These are phyloP conservation scores for Phenganax subtilis DNA, from an alignment of 92 coral and sea anemone species.

Conservation along the genomic window DNA sequence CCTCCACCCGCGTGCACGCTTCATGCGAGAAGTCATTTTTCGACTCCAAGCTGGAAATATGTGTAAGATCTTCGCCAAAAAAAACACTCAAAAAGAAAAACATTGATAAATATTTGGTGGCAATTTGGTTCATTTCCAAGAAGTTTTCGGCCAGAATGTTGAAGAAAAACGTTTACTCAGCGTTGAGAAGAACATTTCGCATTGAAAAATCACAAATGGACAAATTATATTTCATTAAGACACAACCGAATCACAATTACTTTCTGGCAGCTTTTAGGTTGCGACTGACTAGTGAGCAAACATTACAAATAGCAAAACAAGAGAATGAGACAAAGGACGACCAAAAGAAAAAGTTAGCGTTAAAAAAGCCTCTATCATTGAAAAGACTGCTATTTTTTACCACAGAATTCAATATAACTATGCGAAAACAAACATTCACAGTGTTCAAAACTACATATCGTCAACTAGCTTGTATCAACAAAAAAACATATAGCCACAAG, in stretches of 20 bases:
- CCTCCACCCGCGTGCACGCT: slow-evolving; percentile 6
- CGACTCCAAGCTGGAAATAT: slow-evolving; percentile 1
- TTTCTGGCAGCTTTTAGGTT: background rate
- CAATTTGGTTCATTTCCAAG: background rate
- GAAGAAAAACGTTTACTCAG: slow-evolving; percentile 14
- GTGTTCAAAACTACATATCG: slow-evolving; percentile 10
- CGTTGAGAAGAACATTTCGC: slow-evolving; percentile 15
- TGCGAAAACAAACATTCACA: background rate
- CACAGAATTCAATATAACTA: slow-evolving; percentile 2
- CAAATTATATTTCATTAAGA: background rate
- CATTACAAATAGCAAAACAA: background rate
- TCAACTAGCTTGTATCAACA: slow-evolving; percentile 7
- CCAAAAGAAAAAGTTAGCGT: background rate
- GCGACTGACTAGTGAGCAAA: background rate
- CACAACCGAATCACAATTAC: background rate
- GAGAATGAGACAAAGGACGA: background rate
- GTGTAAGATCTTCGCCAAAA: background rate
- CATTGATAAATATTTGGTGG: background rate
- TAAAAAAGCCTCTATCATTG: background rate
- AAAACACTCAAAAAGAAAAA: background rate
- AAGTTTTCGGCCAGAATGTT: background rate
- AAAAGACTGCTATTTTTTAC: slow-evolving; percentile 4
- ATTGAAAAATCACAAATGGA: slow-evolving; percentile 9
- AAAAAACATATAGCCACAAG: background rate
- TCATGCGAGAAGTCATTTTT: background rate